Evolutionary conservation across 2,113 vertebrate genomes (phyloP), one percentile per base, ranked within the genome.

Genomic region (Bothrops jararaca): DNA sequence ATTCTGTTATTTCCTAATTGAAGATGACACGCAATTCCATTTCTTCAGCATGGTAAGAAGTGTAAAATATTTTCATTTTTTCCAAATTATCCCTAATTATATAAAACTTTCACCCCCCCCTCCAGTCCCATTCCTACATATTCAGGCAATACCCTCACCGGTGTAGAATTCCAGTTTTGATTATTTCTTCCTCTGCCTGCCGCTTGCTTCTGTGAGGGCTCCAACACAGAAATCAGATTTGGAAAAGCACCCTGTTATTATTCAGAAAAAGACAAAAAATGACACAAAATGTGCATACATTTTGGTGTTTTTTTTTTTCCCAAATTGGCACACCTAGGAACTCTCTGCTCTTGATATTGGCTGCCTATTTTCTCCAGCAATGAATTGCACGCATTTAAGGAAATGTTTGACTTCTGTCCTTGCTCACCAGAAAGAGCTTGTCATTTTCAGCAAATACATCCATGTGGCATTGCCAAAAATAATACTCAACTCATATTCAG

Each of bases 361-460:
- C 9, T 50, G 52, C 56, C 13, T 29, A 5, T 15, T 85, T 74
- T 57, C 74, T 91, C 39, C 74, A 85, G 26, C 52, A 91, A 85
- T 57, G 45, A 91, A 85, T 56, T 85, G 53, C 23, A 85, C 13
- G 45, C 80, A 85, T 85, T 85, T 91, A 24, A 56, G 39, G 52
- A 85, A 39, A 42, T 15, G 6, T 90, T 90, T 54, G 69, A 91
- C 54, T 91, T 91, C 64, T 42, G 34, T 54, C 50, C 64, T 85
- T 54, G 20, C 53, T 80, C 64, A 54, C 50, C 64, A 91, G 52
- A 9, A 56, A 57, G 74, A 91, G 39, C 39, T 5, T 45, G 52
- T 91, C 53, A 56, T 85, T 91, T 91, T 85, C 26, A 91, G 74
- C 23, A 85, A 91, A 85, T 85, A 85, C 45, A 24, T 56, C 34